These are phyloP conservation scores for Hirundo rustica DNA, from an alignment of 2,797 vertebrate species.

Conservation along the genomic window DNA sequence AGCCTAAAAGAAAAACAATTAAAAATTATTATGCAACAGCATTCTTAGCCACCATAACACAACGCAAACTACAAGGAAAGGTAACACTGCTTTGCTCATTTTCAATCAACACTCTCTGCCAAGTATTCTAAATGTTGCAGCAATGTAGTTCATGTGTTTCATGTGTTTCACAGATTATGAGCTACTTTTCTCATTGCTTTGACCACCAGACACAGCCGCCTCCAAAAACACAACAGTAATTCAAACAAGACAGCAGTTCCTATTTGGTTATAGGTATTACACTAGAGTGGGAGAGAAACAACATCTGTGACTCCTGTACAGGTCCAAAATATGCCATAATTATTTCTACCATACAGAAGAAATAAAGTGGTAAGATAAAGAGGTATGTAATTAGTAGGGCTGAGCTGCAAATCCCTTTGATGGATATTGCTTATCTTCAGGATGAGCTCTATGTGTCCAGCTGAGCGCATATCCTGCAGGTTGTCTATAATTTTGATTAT, in stretches of 20 bases:
- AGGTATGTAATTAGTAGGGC: background rate
- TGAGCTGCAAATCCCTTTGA: slow-evolving; percentile 8
- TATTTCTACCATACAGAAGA: background rate
- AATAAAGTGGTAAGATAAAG: background rate
- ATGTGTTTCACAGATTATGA: slow-evolving; percentile 66
- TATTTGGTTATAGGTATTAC: background rate
- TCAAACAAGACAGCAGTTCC: slow-evolving; percentile 5
- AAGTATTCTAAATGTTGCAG: slow-evolving; percentile 59
- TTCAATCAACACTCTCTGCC: slow-evolving; percentile 63
- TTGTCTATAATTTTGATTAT: background rate
- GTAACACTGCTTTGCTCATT: slow-evolving; percentile 47
- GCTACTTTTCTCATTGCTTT: slow-evolving; percentile 62
- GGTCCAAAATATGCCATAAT: background rate
- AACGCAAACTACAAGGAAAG: slow-evolving; percentile 37
- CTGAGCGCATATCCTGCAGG: background rate
- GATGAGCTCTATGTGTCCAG: background rate
- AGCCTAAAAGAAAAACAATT: background rate
- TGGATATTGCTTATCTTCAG: background rate
- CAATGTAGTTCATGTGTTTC: slow-evolving; percentile 68
- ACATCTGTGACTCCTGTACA: background rate
- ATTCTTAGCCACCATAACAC: background rate
- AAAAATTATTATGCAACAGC: background rate
- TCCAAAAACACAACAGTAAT: slow-evolving; percentile 42
- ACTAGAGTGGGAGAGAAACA: background rate
- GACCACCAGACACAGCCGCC: slow-evolving; percentile 39